Base-by-base conservation (phyloP, 30 jellyfish, hydroid and myxozoan genomes). In the Aurelia sp. region DNA sequence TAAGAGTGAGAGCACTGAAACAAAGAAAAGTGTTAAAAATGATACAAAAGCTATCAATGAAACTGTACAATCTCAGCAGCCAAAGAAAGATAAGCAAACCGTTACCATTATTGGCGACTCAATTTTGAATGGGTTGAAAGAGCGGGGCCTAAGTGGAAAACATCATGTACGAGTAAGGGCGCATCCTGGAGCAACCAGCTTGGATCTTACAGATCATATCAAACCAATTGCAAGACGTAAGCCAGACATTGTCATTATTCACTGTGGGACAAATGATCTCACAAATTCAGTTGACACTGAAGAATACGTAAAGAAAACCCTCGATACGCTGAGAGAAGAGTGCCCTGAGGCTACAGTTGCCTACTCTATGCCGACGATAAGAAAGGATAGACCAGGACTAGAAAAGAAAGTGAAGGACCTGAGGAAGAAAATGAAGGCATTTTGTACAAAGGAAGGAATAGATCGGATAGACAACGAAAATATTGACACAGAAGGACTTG, bases 81-180 rank as follows among this genome's bases (percentile, higher is more conserved):
- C 27, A 40, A 72, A 72, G 37, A 68, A 68, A 27, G 60, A 41
- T 9, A 50, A 69, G 47, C 41, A 72, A 44, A 16, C 47, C n/a
- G 70, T 72, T 18, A 12, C 31, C 31, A 72, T 72, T n/a, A 50
- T 72, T 44, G 70, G 84, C n/a, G 70, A 72, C 70, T 72, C 70
- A 44, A 76, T 76, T 13, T 48, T 73, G 50, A 73, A 73, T 73
- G 85, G 85, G n/a, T 33, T 73, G 19, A 47, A 23, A n/a, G 85
- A 73, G 20, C 21, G 50, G 16, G 87, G 87, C 76, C 76, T 76
- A 27, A 58, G 37, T 11, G 37, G 50, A 61, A 61, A 62, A 20
- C 79, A 76, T 37, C 61, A 52, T 16, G 85, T 73, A 37, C 19
- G 50, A 73, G 75, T 73, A 55, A 31, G 72, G 15, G 76, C 72